These are phyloP conservation scores for Alviniconcha marisindica DNA, from an alignment of 1,140 invertebrate species.

Conservation along the genomic window DNA sequence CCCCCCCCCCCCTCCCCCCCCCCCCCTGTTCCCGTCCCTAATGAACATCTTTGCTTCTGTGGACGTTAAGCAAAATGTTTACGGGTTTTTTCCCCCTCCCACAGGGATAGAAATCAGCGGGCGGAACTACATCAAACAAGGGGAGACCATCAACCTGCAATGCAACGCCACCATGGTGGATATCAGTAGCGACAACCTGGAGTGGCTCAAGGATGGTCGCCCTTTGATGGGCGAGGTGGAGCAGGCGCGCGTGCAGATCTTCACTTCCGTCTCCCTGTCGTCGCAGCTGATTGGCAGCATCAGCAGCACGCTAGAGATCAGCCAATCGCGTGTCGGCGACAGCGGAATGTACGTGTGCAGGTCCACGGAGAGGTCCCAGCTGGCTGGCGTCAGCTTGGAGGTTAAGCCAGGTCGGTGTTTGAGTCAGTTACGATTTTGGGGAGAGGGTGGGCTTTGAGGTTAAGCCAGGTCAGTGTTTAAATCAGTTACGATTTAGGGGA, in stretches of 20 bases:
- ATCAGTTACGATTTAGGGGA: too few species aligned
- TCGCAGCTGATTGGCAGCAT: conserved; percentile 26
- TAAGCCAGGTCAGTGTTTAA: too few species aligned
- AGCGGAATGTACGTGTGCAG: conserved; percentile 45
- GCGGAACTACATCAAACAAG: conserved; percentile 24
- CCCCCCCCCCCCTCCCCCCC: neutral
- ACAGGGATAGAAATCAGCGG: conserved; percentile 40
- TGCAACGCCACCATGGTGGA: conserved; percentile 39
- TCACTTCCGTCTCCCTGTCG: conserved; percentile 34
- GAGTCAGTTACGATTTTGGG: too few species aligned
- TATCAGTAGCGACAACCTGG: conserved; percentile 15
- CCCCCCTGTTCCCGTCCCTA: neutral
- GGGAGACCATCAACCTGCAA: conserved; percentile 18
- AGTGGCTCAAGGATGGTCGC: conserved; percentile 40
- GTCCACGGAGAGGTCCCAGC: conserved; percentile 46
- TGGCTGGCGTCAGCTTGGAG: conserved; percentile 50
- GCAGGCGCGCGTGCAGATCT: conserved; percentile 23
- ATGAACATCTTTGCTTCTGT: too few species aligned
- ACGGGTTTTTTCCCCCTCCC: too few species aligned
- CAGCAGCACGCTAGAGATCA: conserved; percentile 45
- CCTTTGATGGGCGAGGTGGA: conserved; percentile 25
- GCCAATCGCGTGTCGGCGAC: conserved; percentile 29
- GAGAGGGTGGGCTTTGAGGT: too few species aligned
- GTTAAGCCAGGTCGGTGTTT: conserved; percentile 38
- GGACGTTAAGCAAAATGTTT: too few species aligned